A percentile compares a stretch with the other conserved stretches of the same genome.
Evolutionary conservation across 2,888 invertebrate genomes (phyloP).

Genomic region (Hetaerina titia): DNA sequence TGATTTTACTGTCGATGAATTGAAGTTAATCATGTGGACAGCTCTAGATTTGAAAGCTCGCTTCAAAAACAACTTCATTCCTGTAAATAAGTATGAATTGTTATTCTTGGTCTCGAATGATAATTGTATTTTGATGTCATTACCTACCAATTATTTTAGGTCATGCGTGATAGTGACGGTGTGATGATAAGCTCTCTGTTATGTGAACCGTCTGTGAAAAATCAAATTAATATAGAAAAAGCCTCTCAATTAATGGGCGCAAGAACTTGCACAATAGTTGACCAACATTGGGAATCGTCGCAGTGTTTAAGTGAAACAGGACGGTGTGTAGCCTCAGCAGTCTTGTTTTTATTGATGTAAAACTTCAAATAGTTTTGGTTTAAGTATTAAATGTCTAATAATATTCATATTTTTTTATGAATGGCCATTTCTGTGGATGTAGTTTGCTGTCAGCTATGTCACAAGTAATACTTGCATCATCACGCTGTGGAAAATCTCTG

Average conservation of each 20-base stretch:
- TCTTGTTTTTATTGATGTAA: neutral
- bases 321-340: neutral
- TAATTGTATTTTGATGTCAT: neutral
- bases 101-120: neutral
- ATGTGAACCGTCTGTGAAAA: neutral
- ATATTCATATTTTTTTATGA: neutral
- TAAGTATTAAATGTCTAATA: neutral
- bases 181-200: slow-evolving; percentile 33
- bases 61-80: neutral
- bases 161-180: neutral
- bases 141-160: neutral
- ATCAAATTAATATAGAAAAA: slow-evolving; percentile 42
- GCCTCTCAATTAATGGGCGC: slow-evolving; percentile 27
- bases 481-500: neutral
- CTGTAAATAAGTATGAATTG: neutral
- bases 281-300: neutral
- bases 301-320: slow-evolving; percentile 23
- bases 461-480: slow-evolving; percentile 11
- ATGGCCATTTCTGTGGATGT: neutral
- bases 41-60: slow-evolving; percentile 71
- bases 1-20: slow-evolving; percentile 70
- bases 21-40: slow-evolving; percentile 71
- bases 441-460: slow-evolving; percentile 12
- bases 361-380: neutral
- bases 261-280: neutral